Percentiles rank a stretch among this genome's conserved stretches.
phyloP scores from a whole-genome alignment of 2,113 vertebrate genomes.

The Semicossyphus pulcher region DNA sequence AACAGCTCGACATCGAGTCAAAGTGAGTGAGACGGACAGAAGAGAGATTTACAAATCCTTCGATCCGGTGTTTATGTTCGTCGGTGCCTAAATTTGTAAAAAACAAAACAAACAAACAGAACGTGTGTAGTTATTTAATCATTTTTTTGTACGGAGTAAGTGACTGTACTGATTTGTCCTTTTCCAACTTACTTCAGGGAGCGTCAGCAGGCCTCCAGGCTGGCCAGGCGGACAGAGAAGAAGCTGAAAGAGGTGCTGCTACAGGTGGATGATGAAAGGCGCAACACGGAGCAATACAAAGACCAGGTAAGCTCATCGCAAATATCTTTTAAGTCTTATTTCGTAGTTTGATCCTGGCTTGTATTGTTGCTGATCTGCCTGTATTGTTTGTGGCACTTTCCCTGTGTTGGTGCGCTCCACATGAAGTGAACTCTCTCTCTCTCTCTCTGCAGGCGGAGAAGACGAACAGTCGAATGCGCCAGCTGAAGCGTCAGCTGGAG shows the following conservation, averaged over 20 bases:
- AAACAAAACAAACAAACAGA: too few relatives aligned
- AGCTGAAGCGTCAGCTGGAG: slow-evolving; percentile 91
- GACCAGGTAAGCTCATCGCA: slow-evolving; percentile 85
- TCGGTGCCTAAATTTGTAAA: too few relatives aligned
- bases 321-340: not conserved
- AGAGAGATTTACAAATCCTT: not conserved
- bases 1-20: slow-evolving; percentile 92
- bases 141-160: too few relatives aligned
- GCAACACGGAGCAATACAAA: slow-evolving; percentile 92
- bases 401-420: not conserved
- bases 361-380: not conserved
- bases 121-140: too few relatives aligned
- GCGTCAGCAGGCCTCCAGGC: slow-evolving; percentile 89
- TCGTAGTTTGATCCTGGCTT: not conserved
- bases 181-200: slow-evolving; percentile 82
- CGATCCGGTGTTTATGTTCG: too few relatives aligned
- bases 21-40: slow-evolving; percentile 80
- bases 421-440: not conserved
- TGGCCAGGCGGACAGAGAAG: slow-evolving; percentile 91
- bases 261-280: slow-evolving; percentile 94
- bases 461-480: slow-evolving; percentile 84
- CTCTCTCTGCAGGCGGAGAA: slow-evolving; percentile 84
- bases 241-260: slow-evolving; percentile 93
- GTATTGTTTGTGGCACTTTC: too few relatives aligned
- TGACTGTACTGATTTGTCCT: not conserved